phyloP scores from a whole-genome alignment of 2,113 vertebrate species.

The Monarcha castaneiventris region DNA sequence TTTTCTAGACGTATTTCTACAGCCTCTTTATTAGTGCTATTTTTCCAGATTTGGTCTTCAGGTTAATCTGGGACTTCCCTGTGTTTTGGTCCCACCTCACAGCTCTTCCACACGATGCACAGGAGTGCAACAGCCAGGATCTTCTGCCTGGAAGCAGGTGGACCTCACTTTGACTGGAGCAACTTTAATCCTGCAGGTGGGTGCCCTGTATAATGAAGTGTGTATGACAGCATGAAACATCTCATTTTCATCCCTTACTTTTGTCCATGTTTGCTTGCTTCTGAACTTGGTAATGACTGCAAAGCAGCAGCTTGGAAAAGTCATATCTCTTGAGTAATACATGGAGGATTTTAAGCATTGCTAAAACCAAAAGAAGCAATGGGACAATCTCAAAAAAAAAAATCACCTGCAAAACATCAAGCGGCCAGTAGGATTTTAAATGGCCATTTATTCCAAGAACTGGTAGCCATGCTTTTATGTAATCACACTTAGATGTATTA shows the following conservation, averaged over 20 bases:
- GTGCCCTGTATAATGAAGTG: neutral
- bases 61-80: neutral
- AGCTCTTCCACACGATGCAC: neutral
- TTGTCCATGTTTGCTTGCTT: neutral
- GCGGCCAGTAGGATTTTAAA: neutral
- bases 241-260: neutral
- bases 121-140: neutral
- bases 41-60: neutral
- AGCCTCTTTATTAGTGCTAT: neutral
- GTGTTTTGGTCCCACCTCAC: neutral
- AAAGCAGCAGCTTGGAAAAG: neutral
- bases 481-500: rapidly evolving
- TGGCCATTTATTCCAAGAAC: neutral
- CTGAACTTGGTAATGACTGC: neutral
- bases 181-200: neutral
- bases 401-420: neutral
- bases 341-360: neutral
- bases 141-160: neutral
- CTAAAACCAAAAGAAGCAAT: neutral
- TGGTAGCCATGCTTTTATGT: neutral
- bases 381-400: neutral
- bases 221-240: neutral
- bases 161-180: neutral
- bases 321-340: rapidly evolving
- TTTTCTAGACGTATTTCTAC: neutral